Evolutionary conservation across 1,140 invertebrate genomes (phyloP).

Genomic region (Saccostrea cuccullata): DNA sequence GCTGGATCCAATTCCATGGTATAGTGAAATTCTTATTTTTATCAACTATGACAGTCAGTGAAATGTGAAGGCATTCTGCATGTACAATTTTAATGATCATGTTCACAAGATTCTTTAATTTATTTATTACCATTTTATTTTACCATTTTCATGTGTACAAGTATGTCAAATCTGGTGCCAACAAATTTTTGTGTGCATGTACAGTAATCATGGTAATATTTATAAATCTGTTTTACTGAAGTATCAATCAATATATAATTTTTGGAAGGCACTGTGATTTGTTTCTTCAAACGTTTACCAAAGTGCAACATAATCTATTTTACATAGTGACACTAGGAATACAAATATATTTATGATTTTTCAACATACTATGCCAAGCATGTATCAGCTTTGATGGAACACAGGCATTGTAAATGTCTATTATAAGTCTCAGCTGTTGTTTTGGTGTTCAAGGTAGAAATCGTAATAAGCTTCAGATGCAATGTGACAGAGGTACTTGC

Average conservation of each 20-base stretch:
- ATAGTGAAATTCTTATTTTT: constrained; percentile 53
- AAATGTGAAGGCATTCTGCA: not conserved
- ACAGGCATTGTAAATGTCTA: not conserved
- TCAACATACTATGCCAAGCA: not conserved
- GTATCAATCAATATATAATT: too few relatives aligned
- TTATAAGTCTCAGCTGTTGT: not conserved
- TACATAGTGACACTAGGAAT: too few relatives aligned
- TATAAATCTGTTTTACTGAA: too few relatives aligned
- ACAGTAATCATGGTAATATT: too few relatives aligned
- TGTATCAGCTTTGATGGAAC: not conserved
- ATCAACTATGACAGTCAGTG: not conserved
- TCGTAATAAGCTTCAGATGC: not conserved
- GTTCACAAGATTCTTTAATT: not conserved
- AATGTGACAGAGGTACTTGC: not conserved
- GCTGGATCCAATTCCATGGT: constrained; percentile 73
- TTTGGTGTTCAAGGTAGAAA: not conserved
- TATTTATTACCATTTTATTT: not conserved
- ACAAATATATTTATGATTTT: too few relatives aligned
- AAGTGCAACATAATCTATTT: too few relatives aligned
- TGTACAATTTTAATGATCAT: not conserved
- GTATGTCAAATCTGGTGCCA: not conserved
- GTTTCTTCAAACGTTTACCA: too few relatives aligned
- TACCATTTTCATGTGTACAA: not conserved
- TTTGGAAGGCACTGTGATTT: too few relatives aligned
- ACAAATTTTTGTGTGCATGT: too few relatives aligned